These are phyloP conservation scores for Sapajus apella DNA, from an alignment of 2,113 vertebrate genomes.

Conservation along the genomic window DNA sequence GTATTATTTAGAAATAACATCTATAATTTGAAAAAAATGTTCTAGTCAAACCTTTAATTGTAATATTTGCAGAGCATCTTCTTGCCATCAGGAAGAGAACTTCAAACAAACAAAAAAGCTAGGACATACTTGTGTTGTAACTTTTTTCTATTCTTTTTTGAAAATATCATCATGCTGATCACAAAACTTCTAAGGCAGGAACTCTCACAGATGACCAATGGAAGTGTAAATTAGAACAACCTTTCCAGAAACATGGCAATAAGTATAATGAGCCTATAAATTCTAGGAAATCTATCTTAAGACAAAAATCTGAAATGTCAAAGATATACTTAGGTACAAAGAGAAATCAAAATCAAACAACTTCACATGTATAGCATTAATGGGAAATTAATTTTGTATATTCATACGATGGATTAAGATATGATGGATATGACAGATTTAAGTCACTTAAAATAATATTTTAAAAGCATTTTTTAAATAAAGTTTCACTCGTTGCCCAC, in stretches of 20 bases:
- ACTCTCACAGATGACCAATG: neutral
- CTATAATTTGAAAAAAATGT: neutral
- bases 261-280: neutral
- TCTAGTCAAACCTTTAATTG: neutral
- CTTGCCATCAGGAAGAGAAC: slow-evolving; percentile 17
- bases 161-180: neutral
- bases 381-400: neutral
- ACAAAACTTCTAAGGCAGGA: neutral
- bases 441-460: slow-evolving; percentile 18
- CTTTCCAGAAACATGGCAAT: neutral
- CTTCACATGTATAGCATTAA: neutral
- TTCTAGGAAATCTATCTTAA: neutral
- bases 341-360: neutral
- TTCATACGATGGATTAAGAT: neutral
- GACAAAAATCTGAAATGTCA: neutral
- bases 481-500: no score
- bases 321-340: neutral
- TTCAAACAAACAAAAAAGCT: slow-evolving; percentile 30
- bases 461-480: neutral
- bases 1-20: neutral
- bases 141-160: slow-evolving; percentile 14
- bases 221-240: neutral
- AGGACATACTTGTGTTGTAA: neutral
- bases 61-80: neutral
- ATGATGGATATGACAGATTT: neutral